Percentiles rank a stretch among this genome's conserved stretches.
These are phyloP conservation scores for Chrysina gloriosa DNA, from an alignment of 2,888 invertebrate species.

Conservation along the genomic window DNA sequence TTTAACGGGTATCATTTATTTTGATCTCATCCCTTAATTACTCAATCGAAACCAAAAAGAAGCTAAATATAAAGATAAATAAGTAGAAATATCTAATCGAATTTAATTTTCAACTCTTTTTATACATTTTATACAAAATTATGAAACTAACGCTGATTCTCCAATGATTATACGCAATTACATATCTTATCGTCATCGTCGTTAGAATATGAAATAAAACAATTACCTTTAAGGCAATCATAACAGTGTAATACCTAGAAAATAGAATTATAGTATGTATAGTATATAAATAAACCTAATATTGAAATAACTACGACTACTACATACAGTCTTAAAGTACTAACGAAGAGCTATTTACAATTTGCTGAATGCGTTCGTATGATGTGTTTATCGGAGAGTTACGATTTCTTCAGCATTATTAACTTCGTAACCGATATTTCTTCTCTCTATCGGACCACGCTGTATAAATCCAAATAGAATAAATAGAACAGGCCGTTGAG, in stretches of 20 bases:
- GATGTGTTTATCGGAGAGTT: not conserved
- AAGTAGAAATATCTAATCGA: not conserved
- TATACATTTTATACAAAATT: constrained; percentile 33
- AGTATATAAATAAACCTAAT: constrained; percentile 41
- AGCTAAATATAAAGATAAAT: not conserved
- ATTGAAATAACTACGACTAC: constrained; percentile 46
- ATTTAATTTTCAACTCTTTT: not conserved
- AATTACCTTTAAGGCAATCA: constrained; percentile 45
- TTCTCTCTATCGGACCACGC: not conserved
- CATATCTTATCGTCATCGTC: not conserved
- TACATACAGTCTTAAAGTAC: constrained; percentile 56
- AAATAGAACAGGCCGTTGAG: no score
- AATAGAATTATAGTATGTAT: constrained; percentile 42
- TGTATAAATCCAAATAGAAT: not conserved
- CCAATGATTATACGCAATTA: not conserved
- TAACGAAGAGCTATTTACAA: constrained; percentile 53
- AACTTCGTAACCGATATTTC: not conserved
- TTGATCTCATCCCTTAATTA: no score
- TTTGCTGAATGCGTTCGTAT: constrained; percentile 10
- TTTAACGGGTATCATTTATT: no score
- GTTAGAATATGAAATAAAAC: constrained; percentile 15
- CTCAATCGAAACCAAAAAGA: no score
- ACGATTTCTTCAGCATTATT: not conserved
- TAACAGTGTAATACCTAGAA: constrained; percentile 40
- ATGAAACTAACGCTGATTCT: constrained; percentile 2